phyloP scores from a whole-genome alignment of 2,888 invertebrate genomes.

The Amblyteles armatorius region DNA sequence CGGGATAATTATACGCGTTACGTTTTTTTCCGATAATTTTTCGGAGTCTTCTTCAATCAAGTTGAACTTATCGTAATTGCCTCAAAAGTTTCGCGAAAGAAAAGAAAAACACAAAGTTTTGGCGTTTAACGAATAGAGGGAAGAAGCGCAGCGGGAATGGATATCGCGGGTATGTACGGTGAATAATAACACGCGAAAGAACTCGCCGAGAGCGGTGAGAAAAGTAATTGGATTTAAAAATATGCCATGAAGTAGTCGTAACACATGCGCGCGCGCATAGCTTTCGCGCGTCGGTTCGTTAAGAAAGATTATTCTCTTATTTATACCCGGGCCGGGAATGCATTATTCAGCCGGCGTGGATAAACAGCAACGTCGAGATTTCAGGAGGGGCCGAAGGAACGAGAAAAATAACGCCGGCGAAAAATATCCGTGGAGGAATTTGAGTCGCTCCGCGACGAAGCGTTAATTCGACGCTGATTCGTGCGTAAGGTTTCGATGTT shows the following conservation, averaged over 20 bases:
- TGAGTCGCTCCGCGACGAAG: background rate
- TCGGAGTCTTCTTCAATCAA: background rate
- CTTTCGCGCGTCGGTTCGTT: slow-evolving; percentile 21
- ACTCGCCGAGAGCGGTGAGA: background rate
- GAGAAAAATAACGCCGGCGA: background rate
- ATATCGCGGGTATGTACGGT: background rate
- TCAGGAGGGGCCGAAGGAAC: background rate
- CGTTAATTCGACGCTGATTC: slow-evolving; percentile 28
- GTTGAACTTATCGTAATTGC: background rate
- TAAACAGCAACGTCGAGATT: slow-evolving; percentile 33
- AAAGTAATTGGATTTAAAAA: slow-evolving; percentile 47
- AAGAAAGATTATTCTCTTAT: slow-evolving; percentile 44
- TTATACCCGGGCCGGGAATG: slow-evolving; percentile 16
- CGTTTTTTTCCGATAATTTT: slow-evolving; percentile 5
- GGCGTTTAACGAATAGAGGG: background rate
- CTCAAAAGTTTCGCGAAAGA: background rate
- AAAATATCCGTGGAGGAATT: slow-evolving; percentile 5
- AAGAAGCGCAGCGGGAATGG: background rate
- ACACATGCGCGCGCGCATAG: slow-evolving; percentile 14
- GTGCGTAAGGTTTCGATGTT: background rate
- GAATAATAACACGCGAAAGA: background rate
- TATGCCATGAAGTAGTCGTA: slow-evolving; percentile 21
- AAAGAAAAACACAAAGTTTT: background rate
- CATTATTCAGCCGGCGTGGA: slow-evolving; percentile 40
- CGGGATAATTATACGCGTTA: background rate